Evolutionary conservation across 2,113 vertebrate species (phyloP), one percentile per base, ranked within the genome.

Genomic region (Oceanodroma tethys): DNA sequence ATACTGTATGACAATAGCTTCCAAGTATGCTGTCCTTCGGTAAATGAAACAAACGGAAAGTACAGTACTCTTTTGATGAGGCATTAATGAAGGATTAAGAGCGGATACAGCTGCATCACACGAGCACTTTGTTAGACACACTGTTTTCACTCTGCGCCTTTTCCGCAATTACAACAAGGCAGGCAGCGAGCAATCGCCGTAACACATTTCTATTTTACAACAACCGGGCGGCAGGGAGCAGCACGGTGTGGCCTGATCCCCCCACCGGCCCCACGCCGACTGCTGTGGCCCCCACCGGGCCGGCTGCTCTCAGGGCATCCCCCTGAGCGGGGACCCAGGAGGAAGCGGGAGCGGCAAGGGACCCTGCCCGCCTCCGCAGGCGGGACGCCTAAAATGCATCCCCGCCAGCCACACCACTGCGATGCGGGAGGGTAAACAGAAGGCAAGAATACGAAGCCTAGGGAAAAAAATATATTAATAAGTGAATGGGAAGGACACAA

Each of bases 81-180:
- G 96, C 97, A 95, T 98, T 97, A 98, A 97, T 96, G 97, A 91
- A 94, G 96, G 97, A 96, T 98, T 97, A 98, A 71, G 96, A 98
- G 96, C 76, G 96, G 97, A 98, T 96, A 94, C 98, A 98, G 98
- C 98, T 98, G 98, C 95, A 95, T 95, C 82, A 56, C 43, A 86
- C 68, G 53, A 97, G 96, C 89, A n/a, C 94, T 97, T 96, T 82
- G 97, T 97, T 90, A 97, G 95, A 91, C 95, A 76, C 95, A 78
- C 91, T 92, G 96, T 86, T 97, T 96, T 93, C 88, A 9, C 94
- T 72, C 76, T 5, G 11, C 19, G 81, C 88, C 96, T 93, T 95
- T 95, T 52, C 97, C 29, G 2, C 62, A 56, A 96, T 98, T 88
- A 76, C 76, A 70, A 94, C 52, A 84, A 91, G 95, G 91, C 97